Evolutionary conservation across 2,113 vertebrate species (phyloP).

Genomic region (Crotalus horridus): DNA sequence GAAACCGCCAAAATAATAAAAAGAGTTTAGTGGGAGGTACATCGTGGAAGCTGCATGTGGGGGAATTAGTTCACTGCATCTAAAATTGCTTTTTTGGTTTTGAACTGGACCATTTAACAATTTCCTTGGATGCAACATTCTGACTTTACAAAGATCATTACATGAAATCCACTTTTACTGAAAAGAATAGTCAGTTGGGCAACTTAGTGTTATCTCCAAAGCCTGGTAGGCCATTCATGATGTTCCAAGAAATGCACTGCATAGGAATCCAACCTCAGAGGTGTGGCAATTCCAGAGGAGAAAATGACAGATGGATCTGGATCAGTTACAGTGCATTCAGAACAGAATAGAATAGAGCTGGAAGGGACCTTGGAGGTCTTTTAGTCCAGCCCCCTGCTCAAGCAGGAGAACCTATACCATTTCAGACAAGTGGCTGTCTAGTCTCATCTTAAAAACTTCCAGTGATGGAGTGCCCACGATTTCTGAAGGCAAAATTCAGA

Average conservation of each 20-base stretch:
- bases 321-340: not conserved
- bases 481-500: no score
- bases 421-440: no score
- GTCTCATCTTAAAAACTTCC: no score
- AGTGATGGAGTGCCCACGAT: no score
- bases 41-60: not conserved
- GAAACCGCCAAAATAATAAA: not conserved
- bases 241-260: not conserved
- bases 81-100: not conserved
- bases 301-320: not conserved
- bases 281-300: not conserved
- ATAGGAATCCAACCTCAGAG: not conserved
- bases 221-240: not conserved
- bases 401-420: no score
- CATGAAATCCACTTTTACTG: not conserved
- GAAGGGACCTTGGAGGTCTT: no score
- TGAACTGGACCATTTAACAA: not conserved
- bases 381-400: no score
- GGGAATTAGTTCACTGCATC: not conserved
- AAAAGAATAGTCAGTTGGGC: not conserved
- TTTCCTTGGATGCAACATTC: not conserved
- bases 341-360: no score
- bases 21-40: not conserved
- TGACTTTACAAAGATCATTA: not conserved
- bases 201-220: not conserved